Conservation (phyloP, 2,113 vertebrate genomes). For the Orientallactaga bullata region DNA sequence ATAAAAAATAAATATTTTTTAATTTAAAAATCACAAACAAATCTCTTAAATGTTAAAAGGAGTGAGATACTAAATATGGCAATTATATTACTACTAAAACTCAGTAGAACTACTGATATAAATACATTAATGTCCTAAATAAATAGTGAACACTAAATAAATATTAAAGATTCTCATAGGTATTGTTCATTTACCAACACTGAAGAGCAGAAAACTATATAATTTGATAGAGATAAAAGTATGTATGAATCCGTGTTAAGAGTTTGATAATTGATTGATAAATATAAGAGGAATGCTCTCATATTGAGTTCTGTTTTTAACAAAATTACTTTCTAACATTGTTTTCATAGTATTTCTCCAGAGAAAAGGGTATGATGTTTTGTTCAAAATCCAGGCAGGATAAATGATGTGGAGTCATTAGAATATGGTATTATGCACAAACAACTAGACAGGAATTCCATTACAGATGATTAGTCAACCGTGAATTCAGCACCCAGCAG, state of each 20-base stretch:
- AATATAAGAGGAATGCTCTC: slow-evolving; percentile 21
- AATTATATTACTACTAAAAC: not conserved
- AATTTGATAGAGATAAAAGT: not conserved
- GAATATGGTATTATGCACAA: slow-evolving; percentile 77
- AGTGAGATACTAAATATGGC: not conserved
- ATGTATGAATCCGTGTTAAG: not conserved
- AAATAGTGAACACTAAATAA: not conserved
- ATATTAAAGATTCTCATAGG: not conserved
- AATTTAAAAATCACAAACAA: too few species aligned
- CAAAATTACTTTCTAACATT: slow-evolving; percentile 47
- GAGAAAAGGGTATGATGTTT: slow-evolving; percentile 59
- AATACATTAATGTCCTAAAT: not conserved
- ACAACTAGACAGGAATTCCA: slow-evolving; percentile 70
- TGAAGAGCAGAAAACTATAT: not conserved
- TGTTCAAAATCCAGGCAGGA: slow-evolving; percentile 51
- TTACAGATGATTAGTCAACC: slow-evolving; percentile 79
- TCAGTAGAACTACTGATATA: not conserved
- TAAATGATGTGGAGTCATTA: slow-evolving; percentile 67
- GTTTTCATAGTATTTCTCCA: slow-evolving; percentile 61
- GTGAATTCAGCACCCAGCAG: slow-evolving; percentile 70
- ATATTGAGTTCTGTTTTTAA: slow-evolving; percentile 30
- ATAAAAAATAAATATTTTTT: too few species aligned
- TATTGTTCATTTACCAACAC: not conserved
- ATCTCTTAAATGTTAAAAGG: not conserved
- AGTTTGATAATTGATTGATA: slow-evolving; percentile 26